These are phyloP conservation scores for Passerina amoena DNA, from an alignment of 2,113 vertebrate species.

Conservation along the genomic window DNA sequence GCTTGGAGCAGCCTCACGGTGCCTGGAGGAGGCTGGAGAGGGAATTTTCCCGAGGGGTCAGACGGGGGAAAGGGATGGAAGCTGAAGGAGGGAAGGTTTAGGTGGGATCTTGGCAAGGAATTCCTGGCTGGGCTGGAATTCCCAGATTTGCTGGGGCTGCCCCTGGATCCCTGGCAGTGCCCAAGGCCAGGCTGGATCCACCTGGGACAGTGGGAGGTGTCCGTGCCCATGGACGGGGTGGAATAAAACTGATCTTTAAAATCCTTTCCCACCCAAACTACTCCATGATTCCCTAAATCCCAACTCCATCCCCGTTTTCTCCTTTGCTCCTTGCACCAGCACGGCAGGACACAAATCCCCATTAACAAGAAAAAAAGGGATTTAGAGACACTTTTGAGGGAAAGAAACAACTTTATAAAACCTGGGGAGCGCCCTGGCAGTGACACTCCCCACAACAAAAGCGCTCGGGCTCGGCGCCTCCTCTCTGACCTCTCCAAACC, in stretches of 20 bases:
- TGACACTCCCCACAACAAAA: background rate
- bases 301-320: background rate
- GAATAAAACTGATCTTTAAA: background rate
- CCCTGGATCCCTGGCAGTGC: background rate
- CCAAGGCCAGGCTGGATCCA: background rate
- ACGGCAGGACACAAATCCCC: background rate
- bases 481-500: background rate
- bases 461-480: background rate
- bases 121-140: background rate
- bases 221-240: background rate
- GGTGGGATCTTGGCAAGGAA: background rate
- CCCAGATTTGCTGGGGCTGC: background rate
- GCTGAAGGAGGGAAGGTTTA: no score
- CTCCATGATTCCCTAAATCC: rapidly evolving
- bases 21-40: no score
- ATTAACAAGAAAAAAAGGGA: background rate
- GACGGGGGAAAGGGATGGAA: no score
- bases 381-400: background rate
- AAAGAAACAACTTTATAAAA: background rate
- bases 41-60: background rate
- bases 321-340: background rate
- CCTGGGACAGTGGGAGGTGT: background rate
- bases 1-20: no score
- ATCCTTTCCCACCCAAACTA: background rate
- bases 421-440: background rate